Base-by-base conservation (phyloP, 2,888 invertebrate species). In the Phania funesta region DNA sequence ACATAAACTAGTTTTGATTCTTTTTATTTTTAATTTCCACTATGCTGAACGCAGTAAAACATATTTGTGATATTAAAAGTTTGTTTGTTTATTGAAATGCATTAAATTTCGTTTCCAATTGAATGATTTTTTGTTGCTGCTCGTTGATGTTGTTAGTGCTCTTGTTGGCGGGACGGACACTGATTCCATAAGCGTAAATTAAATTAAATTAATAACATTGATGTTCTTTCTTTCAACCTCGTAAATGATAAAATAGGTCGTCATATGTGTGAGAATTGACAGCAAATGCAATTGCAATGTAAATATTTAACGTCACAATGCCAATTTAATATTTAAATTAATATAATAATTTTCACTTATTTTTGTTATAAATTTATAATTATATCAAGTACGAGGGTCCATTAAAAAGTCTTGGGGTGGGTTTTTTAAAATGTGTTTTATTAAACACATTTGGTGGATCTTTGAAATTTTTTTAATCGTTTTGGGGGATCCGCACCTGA, bases 31-130 rank as follows among this genome's bases (percentile, higher is more conserved):
- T 22, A 56, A 65, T 58, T 71, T 71, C 71, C 78, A 50, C 65
- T 58, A 41, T 41, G 48, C 26, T 71, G 71, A 71, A 41, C 20
- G 22, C 54, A 71, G 71, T 65, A 58, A 71, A 71, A 65, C 71
- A 78, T 71, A 78, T 71, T 78, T 71, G 50, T 65, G 20, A 48
- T 71, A 54, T 71, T 54, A 41, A 44, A 75, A 67, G 26, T 41
- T 67, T 67, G 35, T 71, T 64, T 78, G 71, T 71, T 71, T 78
- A 78, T 78, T 71, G 71, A 58, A 71, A 71, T 58, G 71, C 71
- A 56, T 65, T 78, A 71, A 78, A 78, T 78, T 65, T 58, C 9
- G 22, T 71, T 78, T 78, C 54, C 71, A 58, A 41, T 58, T 41
- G 41, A 78, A 65, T 78, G 77, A 78, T n/a, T 64, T 64, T 65